Conservation (phyloP, 2,113 vertebrate genomes). For the Lagenorhynchus albirostris region DNA sequence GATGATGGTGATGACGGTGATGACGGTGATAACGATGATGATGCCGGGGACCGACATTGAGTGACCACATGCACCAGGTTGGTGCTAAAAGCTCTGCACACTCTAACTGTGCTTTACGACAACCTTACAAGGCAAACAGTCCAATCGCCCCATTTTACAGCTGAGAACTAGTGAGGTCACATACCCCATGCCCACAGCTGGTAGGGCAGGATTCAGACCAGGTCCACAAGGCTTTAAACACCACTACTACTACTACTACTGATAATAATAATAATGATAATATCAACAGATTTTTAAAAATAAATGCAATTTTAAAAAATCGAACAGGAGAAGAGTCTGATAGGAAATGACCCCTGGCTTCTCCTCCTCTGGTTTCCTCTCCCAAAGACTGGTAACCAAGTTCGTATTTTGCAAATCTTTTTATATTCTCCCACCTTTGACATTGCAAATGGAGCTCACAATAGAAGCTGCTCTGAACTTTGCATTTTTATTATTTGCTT, state of each 20-base stretch:
- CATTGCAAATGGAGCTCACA: fast-evolving
- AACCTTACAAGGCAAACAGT: not conserved
- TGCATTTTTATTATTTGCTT: not conserved
- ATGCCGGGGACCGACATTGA: not conserved
- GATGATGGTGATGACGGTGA: not conserved
- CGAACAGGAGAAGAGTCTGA: not conserved
- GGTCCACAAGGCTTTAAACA: not conserved
- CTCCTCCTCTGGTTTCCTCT: fast-evolving
- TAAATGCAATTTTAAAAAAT: not conserved
- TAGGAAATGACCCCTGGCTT: not conserved
- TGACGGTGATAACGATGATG: not conserved
- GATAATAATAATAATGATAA: not conserved
- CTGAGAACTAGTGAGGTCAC: not conserved
- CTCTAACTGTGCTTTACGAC: not conserved
- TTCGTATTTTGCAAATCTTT: not conserved
- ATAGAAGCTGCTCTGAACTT: fast-evolving
- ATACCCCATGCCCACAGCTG: fast-evolving
- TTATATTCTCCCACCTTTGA: not conserved
- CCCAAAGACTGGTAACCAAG: too few species aligned
- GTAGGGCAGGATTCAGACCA: not conserved
- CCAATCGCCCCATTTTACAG: not conserved
- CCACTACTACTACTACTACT: not conserved
- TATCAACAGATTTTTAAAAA: not conserved
- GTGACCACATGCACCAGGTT: not conserved
- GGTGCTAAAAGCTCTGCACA: not conserved